Percentiles rank a stretch among this genome's conserved stretches.
Conservation (phyloP, 2,797 vertebrate species). For the Orestias chungarensis region DNA sequence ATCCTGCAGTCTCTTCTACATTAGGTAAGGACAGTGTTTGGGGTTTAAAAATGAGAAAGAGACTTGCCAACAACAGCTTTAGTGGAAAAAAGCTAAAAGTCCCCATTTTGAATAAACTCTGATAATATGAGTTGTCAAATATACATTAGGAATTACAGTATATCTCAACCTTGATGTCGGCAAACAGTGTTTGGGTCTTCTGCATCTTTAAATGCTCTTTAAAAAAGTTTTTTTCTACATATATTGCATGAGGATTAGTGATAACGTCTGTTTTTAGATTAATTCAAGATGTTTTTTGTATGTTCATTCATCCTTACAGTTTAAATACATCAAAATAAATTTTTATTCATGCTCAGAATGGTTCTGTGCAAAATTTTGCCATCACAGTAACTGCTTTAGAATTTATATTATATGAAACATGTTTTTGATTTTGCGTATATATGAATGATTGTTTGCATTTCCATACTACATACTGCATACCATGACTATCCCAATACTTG, state of each 20-base stretch:
- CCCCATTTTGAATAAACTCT: neutral
- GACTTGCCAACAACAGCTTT: neutral
- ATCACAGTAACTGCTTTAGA: neutral
- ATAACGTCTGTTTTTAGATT: neutral
- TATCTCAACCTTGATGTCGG: neutral
- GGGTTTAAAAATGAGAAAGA: neutral
- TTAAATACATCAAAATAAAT: neutral
- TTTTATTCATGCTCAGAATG: neutral
- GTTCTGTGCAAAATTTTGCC: neutral
- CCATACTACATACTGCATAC: neutral
- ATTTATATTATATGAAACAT: neutral
- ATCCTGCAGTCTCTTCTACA: neutral
- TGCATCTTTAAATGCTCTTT: neutral
- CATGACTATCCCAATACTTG: neutral
- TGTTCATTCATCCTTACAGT: neutral
- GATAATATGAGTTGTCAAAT: neutral
- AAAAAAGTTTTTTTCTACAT: neutral
- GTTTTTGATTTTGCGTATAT: neutral
- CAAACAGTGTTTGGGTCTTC: neutral
- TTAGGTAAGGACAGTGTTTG: neutral
- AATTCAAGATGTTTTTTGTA: neutral
- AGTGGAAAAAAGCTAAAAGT: too few relatives aligned
- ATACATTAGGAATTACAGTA: neutral
- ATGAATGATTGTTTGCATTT: neutral
- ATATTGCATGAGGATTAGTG: neutral